Percentiles rank a stretch among this genome's conserved stretches.
Evolutionary conservation across 2,888 invertebrate species (phyloP).

Genomic region (Gryllus longicercus): DNA sequence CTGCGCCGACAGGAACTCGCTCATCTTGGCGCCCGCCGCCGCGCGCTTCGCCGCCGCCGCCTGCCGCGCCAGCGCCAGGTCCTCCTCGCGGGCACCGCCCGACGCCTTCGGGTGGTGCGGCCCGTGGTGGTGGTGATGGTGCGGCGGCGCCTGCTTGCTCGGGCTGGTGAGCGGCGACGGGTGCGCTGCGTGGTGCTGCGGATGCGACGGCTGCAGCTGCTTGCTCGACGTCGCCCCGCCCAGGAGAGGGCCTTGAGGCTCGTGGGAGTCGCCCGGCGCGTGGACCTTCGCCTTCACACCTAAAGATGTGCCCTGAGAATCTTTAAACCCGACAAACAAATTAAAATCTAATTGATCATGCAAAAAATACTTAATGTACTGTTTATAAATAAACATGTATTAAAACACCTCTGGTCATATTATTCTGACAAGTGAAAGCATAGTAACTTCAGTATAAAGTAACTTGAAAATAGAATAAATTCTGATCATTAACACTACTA

Average conservation of each 20-base stretch:
- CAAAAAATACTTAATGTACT: no score
- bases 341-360: no score
- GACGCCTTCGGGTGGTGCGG: not conserved
- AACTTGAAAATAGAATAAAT: no score
- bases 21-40: conserved; percentile 7
- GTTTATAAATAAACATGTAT: no score
- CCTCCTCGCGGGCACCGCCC: not conserved
- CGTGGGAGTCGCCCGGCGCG: conserved; percentile 26
- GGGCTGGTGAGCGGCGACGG: not conserved
- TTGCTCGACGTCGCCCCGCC: not conserved
- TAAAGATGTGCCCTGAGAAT: conserved; percentile 46
- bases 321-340: conserved; percentile 40
- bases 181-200: not conserved
- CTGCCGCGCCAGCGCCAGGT: not conserved
- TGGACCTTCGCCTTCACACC: conserved; percentile 36
- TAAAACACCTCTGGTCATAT: no score
- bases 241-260: not conserved
- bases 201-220: not conserved
- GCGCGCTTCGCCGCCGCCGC: not conserved
- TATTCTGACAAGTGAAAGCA: no score
- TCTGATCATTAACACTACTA: no score
- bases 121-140: not conserved
- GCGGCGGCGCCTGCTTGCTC: not conserved
- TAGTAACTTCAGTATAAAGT: no score
- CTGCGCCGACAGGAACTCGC: not conserved